Conservation (phyloP, 2,888 invertebrate genomes). For the Drosophila nigritarsus region DNA sequence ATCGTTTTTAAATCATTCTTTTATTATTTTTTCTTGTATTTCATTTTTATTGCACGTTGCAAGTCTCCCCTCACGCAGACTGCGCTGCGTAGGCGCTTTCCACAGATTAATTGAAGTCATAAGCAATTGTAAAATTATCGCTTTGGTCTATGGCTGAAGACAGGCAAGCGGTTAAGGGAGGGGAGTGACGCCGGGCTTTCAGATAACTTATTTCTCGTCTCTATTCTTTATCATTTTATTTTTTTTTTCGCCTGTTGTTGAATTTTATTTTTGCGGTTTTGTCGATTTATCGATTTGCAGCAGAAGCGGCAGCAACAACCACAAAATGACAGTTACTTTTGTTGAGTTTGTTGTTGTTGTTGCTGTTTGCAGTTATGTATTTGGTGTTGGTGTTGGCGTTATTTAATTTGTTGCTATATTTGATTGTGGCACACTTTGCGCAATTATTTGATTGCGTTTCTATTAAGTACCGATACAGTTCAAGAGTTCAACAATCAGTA, state of each 20-base stretch:
- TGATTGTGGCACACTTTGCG: conserved; percentile 82
- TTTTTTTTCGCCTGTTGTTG: conserved; percentile 4
- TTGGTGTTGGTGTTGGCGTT: conserved; percentile 68
- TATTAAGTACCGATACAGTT: conserved; percentile 78
- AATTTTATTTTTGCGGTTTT: conserved; percentile 49
- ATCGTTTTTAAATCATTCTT: not conserved
- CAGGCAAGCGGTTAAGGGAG: not conserved
- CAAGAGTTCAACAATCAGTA: conserved; percentile 79
- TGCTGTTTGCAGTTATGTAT: conserved; percentile 35
- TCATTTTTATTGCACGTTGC: conserved; percentile 16
- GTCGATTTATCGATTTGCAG: conserved; percentile 76
- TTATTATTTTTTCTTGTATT: conserved; percentile 24
- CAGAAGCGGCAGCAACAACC: conserved; percentile 37
- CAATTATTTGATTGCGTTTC: conserved; percentile 82
- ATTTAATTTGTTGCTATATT: conserved; percentile 78
- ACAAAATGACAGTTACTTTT: conserved; percentile 57
- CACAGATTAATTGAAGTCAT: conserved; percentile 82
- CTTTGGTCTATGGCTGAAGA: conserved; percentile 49
- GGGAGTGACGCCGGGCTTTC: conserved; percentile 12
- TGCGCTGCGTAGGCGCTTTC: conserved; percentile 78
- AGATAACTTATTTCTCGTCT: conserved; percentile 61
- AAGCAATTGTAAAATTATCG: conserved; percentile 81
- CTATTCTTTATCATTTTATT: conserved; percentile 12
- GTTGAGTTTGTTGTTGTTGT: conserved; percentile 1
- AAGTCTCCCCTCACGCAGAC: not conserved